Conservation (phyloP, 2,797 vertebrate genomes). For the Rhabdomys pumilio region DNA sequence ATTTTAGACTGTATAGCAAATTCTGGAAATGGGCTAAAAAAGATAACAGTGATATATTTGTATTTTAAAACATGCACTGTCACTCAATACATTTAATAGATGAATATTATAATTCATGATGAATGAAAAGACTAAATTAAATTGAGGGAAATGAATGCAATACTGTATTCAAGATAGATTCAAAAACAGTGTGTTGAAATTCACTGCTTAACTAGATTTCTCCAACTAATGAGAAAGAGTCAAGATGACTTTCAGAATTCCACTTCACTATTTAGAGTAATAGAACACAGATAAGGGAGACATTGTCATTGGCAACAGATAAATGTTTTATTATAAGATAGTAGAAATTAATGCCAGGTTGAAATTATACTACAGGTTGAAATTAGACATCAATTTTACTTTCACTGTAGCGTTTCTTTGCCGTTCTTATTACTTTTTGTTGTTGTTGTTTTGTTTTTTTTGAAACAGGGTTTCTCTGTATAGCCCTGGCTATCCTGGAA, state of each 20-base stretch:
- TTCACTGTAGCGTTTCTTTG: not conserved
- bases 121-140: not conserved
- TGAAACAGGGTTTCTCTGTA: too few species aligned
- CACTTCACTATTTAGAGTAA: not conserved
- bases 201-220: not conserved
- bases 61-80: not conserved
- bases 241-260: not conserved
- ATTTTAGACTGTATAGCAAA: not conserved
- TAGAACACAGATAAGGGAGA: not conserved
- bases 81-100: not conserved
- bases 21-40: not conserved
- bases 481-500: too few species aligned
- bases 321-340: not conserved
- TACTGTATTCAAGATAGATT: not conserved
- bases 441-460: not conserved
- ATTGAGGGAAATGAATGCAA: not conserved
- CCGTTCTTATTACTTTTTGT: not conserved
- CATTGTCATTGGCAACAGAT: not conserved
- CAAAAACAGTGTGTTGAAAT: not conserved
- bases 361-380: not conserved
- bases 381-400: not conserved
- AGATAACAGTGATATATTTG: not conserved
- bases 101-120: not conserved
- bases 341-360: not conserved
- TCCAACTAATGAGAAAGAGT: not conserved